Evolutionary conservation across 2,113 vertebrate genomes (phyloP), one percentile per base, ranked within the genome.

Genomic region (Odobenus rosmarus): DNA sequence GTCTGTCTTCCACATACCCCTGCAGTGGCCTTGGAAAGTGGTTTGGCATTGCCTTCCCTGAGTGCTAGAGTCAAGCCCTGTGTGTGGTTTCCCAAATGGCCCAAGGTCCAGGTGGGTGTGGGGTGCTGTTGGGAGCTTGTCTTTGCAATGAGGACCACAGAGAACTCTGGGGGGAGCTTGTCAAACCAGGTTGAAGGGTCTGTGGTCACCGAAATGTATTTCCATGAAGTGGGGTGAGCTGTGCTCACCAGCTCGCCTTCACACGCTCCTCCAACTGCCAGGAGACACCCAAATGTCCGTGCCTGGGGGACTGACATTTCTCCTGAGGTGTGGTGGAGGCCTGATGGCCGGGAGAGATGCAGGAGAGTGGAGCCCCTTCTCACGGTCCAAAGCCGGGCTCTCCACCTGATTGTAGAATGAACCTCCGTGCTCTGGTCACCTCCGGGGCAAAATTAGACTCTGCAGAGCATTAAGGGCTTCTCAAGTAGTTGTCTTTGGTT

Each of bases 401-500:
- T 59, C 39, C 12, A 2, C 0, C 21, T 0, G 3, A 61, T n/a
- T 13, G 33, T 15, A 21, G 72, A 4, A 1, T 7, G 23, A 11
- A 18, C 59, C 8, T 8, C 51, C 0, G 0, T 0, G 46, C 69
- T 61, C 64, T 11, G 59, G 59, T 21, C 1, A 0, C 23, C 9
- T 59, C 55, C 3, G 1, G 51, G 31, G 59, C 62, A 21, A 10
- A 80, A 59, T 59, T 33, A 42, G 79, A 5, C 67, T 53, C 42
- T 39, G 39, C 3, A 19, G 19, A 18, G 9, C 55, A 4, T 4
- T 53, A 39, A n/a, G 36, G 5, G 7, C 12, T 57, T 62, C 31
- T 49, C 13, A 46, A 36, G 28, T 24, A 6, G 2, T 10, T 33
- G 51, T 61, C 23, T 57, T 72, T 51, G 62, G 36, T 24, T 53